These are phyloP conservation scores for Delphinus delphis DNA, from an alignment of 2,113 vertebrate species.

Conservation along the genomic window DNA sequence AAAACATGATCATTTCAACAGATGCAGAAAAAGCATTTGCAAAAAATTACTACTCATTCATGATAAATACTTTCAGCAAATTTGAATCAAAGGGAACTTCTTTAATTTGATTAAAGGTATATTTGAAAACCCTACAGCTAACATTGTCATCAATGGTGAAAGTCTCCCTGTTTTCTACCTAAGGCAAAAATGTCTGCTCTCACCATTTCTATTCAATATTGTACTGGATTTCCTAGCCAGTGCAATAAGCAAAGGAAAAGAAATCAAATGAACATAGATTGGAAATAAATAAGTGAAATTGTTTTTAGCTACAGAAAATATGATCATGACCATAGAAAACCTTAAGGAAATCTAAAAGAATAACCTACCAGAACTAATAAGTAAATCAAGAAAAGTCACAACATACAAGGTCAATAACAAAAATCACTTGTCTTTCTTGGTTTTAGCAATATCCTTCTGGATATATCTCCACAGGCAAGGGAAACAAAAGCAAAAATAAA, in stretches of 20 bases:
- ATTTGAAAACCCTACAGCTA: not conserved
- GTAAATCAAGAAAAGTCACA: constrained; percentile 31
- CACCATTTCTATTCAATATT: not conserved
- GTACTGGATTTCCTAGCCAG: not conserved
- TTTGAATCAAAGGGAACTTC: not conserved
- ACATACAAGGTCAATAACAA: constrained; percentile 10
- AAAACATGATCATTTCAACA: constrained; percentile 7
- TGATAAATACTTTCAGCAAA: constrained; percentile 36
- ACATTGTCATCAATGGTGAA: not conserved
- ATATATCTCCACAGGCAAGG: not conserved
- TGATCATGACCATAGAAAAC: not conserved
- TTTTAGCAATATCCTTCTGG: not conserved
- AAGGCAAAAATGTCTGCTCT: not conserved
- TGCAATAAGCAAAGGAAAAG: not conserved
- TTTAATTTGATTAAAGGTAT: not conserved
- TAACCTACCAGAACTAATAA: constrained; percentile 26
- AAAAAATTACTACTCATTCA: not conserved
- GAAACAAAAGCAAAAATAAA: not conserved
- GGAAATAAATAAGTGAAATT: constrained; percentile 15
- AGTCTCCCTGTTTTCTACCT: not conserved
- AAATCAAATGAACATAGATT: not conserved
- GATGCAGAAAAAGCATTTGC: not conserved
- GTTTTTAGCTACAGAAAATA: constrained; percentile 44
- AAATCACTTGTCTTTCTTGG: not conserved
- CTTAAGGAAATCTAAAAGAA: not conserved